Conservation (phyloP, 2,113 vertebrate genomes). For the Tautogolabrus adspersus region DNA sequence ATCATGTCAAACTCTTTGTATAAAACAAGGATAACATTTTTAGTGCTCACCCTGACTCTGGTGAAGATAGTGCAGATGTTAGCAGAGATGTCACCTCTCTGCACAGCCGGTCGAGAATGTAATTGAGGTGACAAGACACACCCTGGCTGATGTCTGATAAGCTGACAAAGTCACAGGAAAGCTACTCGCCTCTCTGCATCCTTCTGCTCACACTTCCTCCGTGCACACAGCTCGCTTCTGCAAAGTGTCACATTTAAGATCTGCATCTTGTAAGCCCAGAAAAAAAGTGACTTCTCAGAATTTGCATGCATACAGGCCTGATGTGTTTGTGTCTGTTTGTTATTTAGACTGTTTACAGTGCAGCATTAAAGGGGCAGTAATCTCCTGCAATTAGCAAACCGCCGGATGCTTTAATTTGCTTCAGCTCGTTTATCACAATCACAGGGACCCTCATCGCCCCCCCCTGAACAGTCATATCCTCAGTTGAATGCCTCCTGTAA, state of each 20-base stretch:
- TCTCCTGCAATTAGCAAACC: slow-evolving; percentile 59
- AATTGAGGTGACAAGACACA: slow-evolving; percentile 60
- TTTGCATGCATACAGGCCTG: neutral
- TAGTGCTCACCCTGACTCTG: slow-evolving; percentile 17
- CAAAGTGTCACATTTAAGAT: neutral
- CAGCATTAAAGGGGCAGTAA: slow-evolving; percentile 12
- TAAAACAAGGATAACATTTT: neutral
- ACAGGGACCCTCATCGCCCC: slow-evolving; percentile 71
- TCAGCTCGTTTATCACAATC: slow-evolving; percentile 71
- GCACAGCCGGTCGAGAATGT: neutral
- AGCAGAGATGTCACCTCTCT: slow-evolving; percentile 13
- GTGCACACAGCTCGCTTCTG: neutral
- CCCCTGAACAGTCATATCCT: slow-evolving; percentile 72
- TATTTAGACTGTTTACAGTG: slow-evolving; percentile 11
- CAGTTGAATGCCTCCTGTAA: slow-evolving; percentile 56
- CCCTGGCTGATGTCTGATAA: slow-evolving; percentile 36
- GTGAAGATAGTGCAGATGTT: neutral
- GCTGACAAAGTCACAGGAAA: slow-evolving; percentile 19
- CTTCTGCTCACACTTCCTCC: slow-evolving; percentile 9
- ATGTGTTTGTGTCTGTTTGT: slow-evolving; percentile 6
- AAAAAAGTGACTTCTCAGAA: neutral
- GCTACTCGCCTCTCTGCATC: slow-evolving; percentile 7
- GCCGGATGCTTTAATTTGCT: slow-evolving; percentile 61
- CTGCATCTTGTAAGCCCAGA: neutral
- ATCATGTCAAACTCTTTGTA: too few species aligned